These are phyloP conservation scores for Actias luna DNA, from an alignment of 2,888 invertebrate species.

Conservation along the genomic window DNA sequence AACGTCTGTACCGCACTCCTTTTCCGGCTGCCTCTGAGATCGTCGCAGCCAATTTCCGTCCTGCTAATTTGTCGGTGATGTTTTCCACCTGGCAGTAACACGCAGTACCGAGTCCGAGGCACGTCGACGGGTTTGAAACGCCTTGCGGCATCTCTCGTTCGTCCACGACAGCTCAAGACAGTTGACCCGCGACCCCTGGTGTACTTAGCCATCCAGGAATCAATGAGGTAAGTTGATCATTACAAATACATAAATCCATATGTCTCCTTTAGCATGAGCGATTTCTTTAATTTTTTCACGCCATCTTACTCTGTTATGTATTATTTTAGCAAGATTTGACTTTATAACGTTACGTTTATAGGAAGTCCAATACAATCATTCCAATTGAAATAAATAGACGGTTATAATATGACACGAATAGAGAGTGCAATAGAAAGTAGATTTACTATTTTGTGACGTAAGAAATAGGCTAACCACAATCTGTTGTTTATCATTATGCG, in stretches of 20 bases:
- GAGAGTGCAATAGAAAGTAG: constrained; percentile 2
- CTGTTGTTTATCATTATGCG: background rate
- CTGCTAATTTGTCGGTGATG: constrained; percentile 35
- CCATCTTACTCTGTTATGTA: background rate
- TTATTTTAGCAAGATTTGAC: background rate
- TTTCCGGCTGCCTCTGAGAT: constrained; percentile 25
- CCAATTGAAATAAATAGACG: background rate
- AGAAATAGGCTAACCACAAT: background rate
- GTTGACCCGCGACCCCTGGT: constrained; percentile 23
- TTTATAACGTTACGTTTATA: background rate
- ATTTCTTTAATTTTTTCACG: background rate
- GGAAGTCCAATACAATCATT: background rate
- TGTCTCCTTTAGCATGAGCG: background rate
- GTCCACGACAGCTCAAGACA: background rate
- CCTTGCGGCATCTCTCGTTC: background rate
- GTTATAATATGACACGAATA: background rate
- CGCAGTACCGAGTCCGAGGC: background rate
- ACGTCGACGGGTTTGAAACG: background rate
- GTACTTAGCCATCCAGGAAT: constrained; percentile 36
- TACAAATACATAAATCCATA: too few species aligned
- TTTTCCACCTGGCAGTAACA: constrained; percentile 21
- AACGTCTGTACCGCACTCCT: constrained; percentile 32
- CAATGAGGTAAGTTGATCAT: constrained; percentile 57
- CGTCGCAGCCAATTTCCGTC: constrained; percentile 29
- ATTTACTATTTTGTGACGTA: background rate